phyloP scores from a whole-genome alignment of 1,140 invertebrate genomes.

The Drosophila takahashii region DNA sequence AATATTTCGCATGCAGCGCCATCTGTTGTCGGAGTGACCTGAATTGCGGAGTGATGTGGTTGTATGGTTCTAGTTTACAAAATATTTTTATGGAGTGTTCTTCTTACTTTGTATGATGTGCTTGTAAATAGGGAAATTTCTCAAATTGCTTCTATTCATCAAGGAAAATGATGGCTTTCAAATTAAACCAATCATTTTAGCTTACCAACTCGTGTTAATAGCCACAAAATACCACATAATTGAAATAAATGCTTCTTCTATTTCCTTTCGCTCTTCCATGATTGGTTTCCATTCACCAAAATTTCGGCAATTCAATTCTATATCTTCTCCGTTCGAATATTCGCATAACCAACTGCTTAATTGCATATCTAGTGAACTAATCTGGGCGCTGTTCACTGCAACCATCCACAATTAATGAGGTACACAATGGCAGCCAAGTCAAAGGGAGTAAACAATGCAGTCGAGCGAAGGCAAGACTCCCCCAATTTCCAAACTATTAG shows the following conservation, averaged over 20 bases:
- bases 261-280: too few relatives aligned
- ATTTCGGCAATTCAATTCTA: not conserved
- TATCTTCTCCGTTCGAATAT: not conserved
- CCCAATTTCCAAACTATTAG: constrained; percentile 12
- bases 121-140: constrained; percentile 17
- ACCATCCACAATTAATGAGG: constrained; percentile 40
- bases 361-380: constrained; percentile 8
- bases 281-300: too few relatives aligned
- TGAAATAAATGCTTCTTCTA: too few relatives aligned
- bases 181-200: too few relatives aligned
- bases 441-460: constrained; percentile 24
- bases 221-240: too few relatives aligned
- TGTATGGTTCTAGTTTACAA: constrained; percentile 7
- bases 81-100: constrained; percentile 36
- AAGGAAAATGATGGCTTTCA: not conserved
- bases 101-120: constrained; percentile 1
- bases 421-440: constrained; percentile 20
- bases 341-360: not conserved
- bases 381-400: not conserved
- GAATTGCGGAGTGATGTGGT: constrained; percentile 15
- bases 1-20: constrained; percentile 54
- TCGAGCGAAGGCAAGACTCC: not conserved
- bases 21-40: constrained; percentile 57
- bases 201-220: too few relatives aligned
- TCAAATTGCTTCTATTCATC: not conserved